phyloP scores from a whole-genome alignment of 2,888 invertebrate genomes.

The Dryobota labecula region DNA sequence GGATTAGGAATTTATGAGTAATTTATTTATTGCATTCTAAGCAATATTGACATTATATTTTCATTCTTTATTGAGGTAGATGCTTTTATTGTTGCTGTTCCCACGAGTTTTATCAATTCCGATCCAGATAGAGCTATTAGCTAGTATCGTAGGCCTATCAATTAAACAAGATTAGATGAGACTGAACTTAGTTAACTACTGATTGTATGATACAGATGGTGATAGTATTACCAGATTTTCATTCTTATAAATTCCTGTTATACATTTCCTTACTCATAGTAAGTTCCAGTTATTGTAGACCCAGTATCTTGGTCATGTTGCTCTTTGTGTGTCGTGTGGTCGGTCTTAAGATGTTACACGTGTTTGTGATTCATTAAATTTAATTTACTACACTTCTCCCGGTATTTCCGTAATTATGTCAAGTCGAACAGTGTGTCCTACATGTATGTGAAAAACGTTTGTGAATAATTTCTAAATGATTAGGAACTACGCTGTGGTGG shows the following conservation, averaged over 20 bases:
- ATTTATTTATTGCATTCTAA: too few relatives aligned
- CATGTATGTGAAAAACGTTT: slow-evolving; percentile 9
- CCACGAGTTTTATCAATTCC: slow-evolving; percentile 2
- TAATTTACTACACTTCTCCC: slow-evolving; percentile 34
- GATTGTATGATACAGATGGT: too few relatives aligned
- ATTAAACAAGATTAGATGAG: slow-evolving; percentile 10
- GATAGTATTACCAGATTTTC: neutral
- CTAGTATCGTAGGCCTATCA: slow-evolving; percentile 5
- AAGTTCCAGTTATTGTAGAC: slow-evolving; percentile 2
- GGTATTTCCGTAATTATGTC: slow-evolving; percentile 49
- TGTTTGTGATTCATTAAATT: slow-evolving; percentile 44
- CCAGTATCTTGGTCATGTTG: neutral
- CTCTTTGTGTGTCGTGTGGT: neutral
- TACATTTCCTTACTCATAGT: neutral
- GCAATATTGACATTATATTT: too few relatives aligned
- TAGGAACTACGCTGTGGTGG: neutral
- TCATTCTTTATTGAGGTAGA: neutral
- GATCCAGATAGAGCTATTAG: neutral
- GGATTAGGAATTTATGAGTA: too few relatives aligned
- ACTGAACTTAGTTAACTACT: neutral
- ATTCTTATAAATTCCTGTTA: slow-evolving; percentile 3
- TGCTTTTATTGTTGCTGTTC: neutral
- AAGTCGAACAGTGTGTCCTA: slow-evolving; percentile 8
- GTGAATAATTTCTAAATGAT: slow-evolving; percentile 24
- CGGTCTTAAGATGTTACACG: slow-evolving; percentile 15